Conservation (phyloP, 2,113 vertebrate genomes). For the Melanostigma gelatinosum region DNA sequence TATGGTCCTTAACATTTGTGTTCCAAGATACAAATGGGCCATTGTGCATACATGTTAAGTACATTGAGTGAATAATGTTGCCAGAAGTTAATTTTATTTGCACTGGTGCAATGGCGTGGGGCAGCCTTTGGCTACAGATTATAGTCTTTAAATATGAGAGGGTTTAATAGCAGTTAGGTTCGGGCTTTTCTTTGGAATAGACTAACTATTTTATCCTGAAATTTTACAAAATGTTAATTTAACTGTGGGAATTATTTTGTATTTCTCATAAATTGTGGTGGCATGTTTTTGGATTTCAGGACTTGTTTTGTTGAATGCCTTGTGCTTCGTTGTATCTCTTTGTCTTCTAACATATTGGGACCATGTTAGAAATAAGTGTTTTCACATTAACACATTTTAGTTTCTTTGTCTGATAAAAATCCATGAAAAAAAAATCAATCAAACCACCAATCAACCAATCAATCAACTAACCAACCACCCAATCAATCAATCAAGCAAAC, state of each 20-base stretch:
- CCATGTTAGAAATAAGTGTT: neutral
- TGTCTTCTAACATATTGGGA: neutral
- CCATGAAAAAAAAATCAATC: neutral
- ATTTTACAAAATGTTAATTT: neutral
- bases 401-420: neutral
- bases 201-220: neutral
- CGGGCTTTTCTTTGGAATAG: neutral
- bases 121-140: neutral
- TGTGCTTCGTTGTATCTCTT: neutral
- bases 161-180: neutral
- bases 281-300: neutral
- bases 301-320: neutral
- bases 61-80: neutral
- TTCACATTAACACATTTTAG: neutral
- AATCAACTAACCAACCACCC: neutral
- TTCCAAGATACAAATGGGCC: neutral
- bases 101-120: neutral
- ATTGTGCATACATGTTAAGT: neutral
- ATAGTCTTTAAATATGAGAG: neutral
- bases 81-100: neutral
- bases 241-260: neutral
- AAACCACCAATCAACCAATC: no score
- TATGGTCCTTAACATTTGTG: neutral
- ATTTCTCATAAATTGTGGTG: neutral
- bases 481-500: neutral